Evolutionary conservation across 2,888 invertebrate genomes (phyloP).

Genomic region (Malthinus flaveolus): DNA sequence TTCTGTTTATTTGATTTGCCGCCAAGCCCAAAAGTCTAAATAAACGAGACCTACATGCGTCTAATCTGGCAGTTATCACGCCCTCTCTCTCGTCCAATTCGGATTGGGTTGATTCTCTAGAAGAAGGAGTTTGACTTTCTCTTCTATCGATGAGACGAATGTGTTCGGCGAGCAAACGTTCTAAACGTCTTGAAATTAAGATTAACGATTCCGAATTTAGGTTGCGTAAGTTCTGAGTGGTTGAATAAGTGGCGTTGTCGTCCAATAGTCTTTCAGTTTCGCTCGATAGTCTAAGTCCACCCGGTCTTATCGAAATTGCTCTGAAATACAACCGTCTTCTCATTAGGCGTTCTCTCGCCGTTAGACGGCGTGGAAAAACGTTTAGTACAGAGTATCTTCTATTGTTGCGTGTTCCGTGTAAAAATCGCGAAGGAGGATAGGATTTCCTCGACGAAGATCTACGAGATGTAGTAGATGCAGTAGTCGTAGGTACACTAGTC

Average conservation of each 20-base stretch:
- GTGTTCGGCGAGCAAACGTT: conserved; percentile 37
- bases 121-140: neutral
- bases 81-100: conserved; percentile 45
- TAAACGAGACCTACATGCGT: conserved; percentile 46
- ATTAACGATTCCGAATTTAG: conserved; percentile 32
- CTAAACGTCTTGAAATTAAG: conserved; percentile 34
- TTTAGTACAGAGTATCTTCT: conserved; percentile 42
- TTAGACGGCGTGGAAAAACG: conserved; percentile 41
- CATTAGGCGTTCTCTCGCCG: conserved; percentile 33
- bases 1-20: neutral
- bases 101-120: conserved; percentile 5
- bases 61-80: conserved; percentile 45
- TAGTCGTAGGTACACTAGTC: neutral
- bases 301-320: conserved; percentile 25
- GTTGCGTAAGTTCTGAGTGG: conserved; percentile 24
- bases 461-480: neutral
- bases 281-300: conserved; percentile 2
- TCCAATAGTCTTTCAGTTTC: neutral
- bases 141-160: conserved; percentile 29
- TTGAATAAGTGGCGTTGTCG: neutral
- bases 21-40: conserved; percentile 42
- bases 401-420: conserved; percentile 41
- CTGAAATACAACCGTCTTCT: conserved; percentile 34
- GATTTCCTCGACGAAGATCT: conserved; percentile 41
- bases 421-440: conserved; percentile 46